Conservation (phyloP, 2,113 vertebrate species). For the Lycocorax pyrrhopterus region DNA sequence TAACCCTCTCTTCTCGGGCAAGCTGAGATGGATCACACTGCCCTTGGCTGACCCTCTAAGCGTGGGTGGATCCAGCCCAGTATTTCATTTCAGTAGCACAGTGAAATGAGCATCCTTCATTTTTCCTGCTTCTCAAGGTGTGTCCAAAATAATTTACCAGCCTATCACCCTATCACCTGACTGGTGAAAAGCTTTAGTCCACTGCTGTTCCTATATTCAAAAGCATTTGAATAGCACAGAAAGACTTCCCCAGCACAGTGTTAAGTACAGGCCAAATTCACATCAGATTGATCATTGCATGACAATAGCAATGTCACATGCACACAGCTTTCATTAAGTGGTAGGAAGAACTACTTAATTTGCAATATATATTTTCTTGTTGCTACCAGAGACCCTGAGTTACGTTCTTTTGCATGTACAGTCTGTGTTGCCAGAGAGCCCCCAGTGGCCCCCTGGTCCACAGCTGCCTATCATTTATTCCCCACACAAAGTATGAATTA, state of each 20-base stretch:
- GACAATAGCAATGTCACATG: not conserved
- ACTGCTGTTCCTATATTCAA: not conserved
- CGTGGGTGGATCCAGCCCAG: not conserved
- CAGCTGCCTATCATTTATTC: slow-evolving; percentile 54
- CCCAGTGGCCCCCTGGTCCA: not conserved
- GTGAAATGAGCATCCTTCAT: not conserved
- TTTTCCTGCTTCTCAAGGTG: not conserved
- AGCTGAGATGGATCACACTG: not conserved
- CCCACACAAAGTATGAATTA: slow-evolving; percentile 29
- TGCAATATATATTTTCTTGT: slow-evolving; percentile 20
- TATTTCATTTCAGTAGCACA: not conserved
- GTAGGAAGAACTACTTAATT: not conserved
- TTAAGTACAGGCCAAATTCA: not conserved
- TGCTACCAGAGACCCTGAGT: not conserved
- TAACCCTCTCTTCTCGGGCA: not conserved
- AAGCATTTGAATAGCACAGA: not conserved
- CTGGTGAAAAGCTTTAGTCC: not conserved
- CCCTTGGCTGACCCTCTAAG: not conserved
- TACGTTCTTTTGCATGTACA: not conserved
- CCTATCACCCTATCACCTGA: not conserved
- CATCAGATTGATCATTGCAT: not conserved
- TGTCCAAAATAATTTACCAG: not conserved
- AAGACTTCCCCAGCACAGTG: not conserved
- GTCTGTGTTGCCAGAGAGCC: not conserved
- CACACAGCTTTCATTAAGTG: not conserved